These are phyloP conservation scores for Trachops cirrhosus DNA, from an alignment of 2,797 vertebrate species.

Conservation along the genomic window DNA sequence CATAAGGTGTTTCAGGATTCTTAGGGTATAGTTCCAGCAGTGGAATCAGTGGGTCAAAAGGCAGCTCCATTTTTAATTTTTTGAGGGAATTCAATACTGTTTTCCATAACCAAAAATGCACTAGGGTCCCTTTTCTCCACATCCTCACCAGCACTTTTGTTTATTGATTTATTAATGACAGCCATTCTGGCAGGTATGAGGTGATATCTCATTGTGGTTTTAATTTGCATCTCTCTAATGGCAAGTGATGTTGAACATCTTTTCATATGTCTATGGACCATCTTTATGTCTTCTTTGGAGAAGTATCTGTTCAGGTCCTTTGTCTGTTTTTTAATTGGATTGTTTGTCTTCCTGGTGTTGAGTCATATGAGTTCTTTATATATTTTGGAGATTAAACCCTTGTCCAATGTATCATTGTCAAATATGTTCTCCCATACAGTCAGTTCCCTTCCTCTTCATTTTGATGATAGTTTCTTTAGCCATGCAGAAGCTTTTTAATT, in stretches of 20 bases:
- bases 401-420: not conserved
- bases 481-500: not conserved
- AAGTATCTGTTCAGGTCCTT: not conserved
- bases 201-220: not conserved
- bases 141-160: not conserved
- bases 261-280: not conserved
- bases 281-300: not conserved
- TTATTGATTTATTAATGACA: not conserved
- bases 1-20: not conserved
- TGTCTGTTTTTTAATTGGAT: not conserved
- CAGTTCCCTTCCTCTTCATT: not conserved
- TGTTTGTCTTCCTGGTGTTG: not conserved
- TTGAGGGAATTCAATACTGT: not conserved
- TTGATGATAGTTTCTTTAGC: not conserved
- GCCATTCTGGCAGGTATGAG: not conserved
- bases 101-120: not conserved
- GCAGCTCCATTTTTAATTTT: not conserved
- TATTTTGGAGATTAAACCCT: not conserved
- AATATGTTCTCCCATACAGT: not conserved
- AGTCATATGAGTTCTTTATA: not conserved
- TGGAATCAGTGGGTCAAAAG: not conserved
- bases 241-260: not conserved
- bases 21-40: not conserved
- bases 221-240: not conserved
- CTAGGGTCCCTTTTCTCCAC: not conserved